Evolutionary conservation across 2,888 invertebrate species (phyloP).

Genomic region (Amiota minor): DNA sequence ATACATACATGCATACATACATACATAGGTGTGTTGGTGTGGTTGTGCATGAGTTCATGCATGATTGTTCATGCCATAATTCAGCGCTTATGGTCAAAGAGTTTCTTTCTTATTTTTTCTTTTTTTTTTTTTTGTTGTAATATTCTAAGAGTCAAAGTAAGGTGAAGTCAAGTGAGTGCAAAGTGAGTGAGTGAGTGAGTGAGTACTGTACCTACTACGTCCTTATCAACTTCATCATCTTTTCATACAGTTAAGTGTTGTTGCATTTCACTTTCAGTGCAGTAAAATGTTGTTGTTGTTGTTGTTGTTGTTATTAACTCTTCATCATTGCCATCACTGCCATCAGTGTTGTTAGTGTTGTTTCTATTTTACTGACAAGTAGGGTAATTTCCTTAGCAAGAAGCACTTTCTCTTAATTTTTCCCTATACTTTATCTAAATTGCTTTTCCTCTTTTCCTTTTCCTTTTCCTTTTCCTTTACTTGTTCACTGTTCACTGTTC

Average conservation of each 20-base stretch:
- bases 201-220: constrained; percentile 14
- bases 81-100: too few species aligned
- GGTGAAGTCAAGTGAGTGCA: neutral
- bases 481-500: too few species aligned
- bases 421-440: neutral
- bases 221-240: neutral
- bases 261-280: constrained; percentile 3
- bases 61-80: neutral
- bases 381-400: constrained; percentile 58
- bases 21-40: constrained; percentile 21
- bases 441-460: neutral
- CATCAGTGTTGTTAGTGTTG: constrained; percentile 25
- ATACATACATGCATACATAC: constrained; percentile 22
- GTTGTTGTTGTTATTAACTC: neutral
- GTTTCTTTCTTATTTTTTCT: too few species aligned
- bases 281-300: neutral
- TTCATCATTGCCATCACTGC: neutral
- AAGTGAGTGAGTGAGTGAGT: constrained; percentile 37
- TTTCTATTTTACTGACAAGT: constrained; percentile 61
- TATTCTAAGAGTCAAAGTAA: constrained; percentile 13
- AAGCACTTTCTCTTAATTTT: constrained; percentile 29
- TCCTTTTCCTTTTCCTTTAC: neutral
- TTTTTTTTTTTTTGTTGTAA: too few species aligned
- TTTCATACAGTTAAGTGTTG: neutral
- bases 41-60: constrained; percentile 33